Evolutionary conservation across 2,888 invertebrate genomes (phyloP).

Genomic region (Dicyrtomina minuta): DNA sequence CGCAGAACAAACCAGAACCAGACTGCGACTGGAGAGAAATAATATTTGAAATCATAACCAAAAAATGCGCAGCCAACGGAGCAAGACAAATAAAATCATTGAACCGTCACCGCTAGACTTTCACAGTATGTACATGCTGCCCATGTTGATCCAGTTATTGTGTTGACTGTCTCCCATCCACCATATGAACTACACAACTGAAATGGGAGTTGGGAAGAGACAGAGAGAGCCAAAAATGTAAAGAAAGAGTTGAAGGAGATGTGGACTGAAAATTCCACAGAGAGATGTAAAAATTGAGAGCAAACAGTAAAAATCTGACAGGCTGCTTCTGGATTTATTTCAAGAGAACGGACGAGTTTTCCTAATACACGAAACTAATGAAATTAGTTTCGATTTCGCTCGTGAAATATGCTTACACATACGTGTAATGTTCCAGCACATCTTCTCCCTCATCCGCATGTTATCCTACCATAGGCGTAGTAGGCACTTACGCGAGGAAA

Average conservation of each 20-base stretch:
- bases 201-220: not conserved
- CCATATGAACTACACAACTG: too few relatives aligned
- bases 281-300: conserved; percentile 32
- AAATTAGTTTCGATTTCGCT: conserved; percentile 49
- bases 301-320: conserved; percentile 32
- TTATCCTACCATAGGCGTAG: too few relatives aligned
- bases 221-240: not conserved
- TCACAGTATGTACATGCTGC: not conserved
- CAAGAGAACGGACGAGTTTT: conserved; percentile 2
- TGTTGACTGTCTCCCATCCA: not conserved
- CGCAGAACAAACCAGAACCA: too few relatives aligned
- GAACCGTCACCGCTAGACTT: too few relatives aligned
- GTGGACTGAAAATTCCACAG: conserved; percentile 22
- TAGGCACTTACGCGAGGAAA: too few relatives aligned
- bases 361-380: conserved; percentile 38
- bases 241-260: conserved; percentile 23
- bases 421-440: not conserved
- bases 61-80: not conserved
- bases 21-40: not conserved
- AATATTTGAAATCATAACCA: not conserved
- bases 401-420: conserved; percentile 39
- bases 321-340: conserved; percentile 27
- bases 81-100: not conserved
- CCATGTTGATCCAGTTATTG: not conserved
- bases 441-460: too few relatives aligned